Percentiles rank a stretch among this genome's conserved stretches.
These are phyloP conservation scores for Portevinia maculata DNA, from an alignment of 2,888 invertebrate species.

Conservation along the genomic window DNA sequence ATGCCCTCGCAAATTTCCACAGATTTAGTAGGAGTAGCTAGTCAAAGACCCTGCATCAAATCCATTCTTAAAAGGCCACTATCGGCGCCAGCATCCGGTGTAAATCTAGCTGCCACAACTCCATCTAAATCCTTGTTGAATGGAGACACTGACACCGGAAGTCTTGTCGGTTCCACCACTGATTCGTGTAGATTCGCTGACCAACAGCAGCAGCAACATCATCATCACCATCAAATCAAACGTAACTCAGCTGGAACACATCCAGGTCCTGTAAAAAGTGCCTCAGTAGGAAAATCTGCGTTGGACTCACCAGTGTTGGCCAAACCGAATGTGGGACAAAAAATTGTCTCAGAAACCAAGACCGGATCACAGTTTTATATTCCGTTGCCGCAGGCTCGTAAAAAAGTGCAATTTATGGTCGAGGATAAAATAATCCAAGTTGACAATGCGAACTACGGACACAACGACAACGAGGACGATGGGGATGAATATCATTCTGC, in stretches of 20 bases:
- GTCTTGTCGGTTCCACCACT: conserved; percentile 52
- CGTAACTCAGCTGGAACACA: conserved; percentile 67
- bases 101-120: conserved; percentile 42
- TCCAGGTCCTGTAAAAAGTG: conserved; percentile 46
- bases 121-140: conserved; percentile 78
- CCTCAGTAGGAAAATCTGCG: conserved; percentile 43
- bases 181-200: conserved; percentile 48
- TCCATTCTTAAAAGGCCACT: conserved; percentile 85
- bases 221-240: conserved; percentile 64
- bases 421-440: conserved; percentile 84
- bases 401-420: conserved; percentile 89
- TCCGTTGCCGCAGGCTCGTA: conserved; percentile 85
- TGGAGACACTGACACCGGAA: conserved; percentile 80
- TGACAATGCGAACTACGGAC: conserved; percentile 72
- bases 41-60: conserved; percentile 82
- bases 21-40: conserved; percentile 60
- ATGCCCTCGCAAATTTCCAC: conserved; percentile 60
- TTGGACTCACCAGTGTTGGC: conserved; percentile 41
- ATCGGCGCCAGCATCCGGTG: conserved; percentile 78
- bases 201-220: conserved; percentile 42
- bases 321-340: conserved; percentile 65
- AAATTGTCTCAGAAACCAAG: conserved; percentile 63
- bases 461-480: conserved; percentile 34
- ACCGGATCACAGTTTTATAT: conserved; percentile 86
- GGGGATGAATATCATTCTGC: conserved; percentile 40